Evolutionary conservation across 2,797 vertebrate genomes (phyloP).

Genomic region (Sylvilagus floridanus): DNA sequence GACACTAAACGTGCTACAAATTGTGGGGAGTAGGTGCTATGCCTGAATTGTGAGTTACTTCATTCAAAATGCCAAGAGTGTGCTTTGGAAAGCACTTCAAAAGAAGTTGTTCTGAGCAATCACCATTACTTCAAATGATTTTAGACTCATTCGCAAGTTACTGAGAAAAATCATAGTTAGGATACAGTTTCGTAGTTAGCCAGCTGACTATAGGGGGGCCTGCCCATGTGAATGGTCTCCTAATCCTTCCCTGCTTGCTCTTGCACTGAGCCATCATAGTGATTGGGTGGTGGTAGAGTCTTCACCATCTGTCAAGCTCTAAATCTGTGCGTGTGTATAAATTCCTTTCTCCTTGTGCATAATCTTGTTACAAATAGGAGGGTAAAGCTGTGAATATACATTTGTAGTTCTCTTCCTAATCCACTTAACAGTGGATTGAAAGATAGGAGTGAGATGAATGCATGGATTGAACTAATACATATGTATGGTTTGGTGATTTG

Average conservation of each 20-base stretch:
- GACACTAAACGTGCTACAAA: not conserved
- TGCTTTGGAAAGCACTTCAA: slow-evolving; percentile 44
- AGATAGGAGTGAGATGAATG: not conserved
- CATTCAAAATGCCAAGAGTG: slow-evolving; percentile 39
- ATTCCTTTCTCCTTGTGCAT: slow-evolving; percentile 23
- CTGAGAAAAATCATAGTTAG: slow-evolving; percentile 46
- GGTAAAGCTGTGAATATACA: slow-evolving; percentile 22
- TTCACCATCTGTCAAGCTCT: not conserved
- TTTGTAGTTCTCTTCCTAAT: slow-evolving; percentile 45
- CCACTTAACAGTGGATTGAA: slow-evolving; percentile 23
- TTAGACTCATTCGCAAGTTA: not conserved
- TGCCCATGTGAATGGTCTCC: not conserved
- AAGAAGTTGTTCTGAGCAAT: slow-evolving; percentile 31
- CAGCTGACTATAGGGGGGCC: not conserved
- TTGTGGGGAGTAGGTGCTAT: not conserved
- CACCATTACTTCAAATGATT: slow-evolving; percentile 33
- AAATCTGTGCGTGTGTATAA: not conserved
- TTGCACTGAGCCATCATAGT: not conserved
- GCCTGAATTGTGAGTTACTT: slow-evolving; percentile 46
- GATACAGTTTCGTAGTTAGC: slow-evolving; percentile 39
- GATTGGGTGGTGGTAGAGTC: not conserved
- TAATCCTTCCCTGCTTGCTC: not conserved
- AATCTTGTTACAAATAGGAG: not conserved
- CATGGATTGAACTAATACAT: not conserved
- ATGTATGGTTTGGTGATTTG: not conserved